Percentiles rank a stretch among this genome's conserved stretches.
phyloP scores from a whole-genome alignment of 2,113 vertebrate species.

The Perca flavescens region DNA sequence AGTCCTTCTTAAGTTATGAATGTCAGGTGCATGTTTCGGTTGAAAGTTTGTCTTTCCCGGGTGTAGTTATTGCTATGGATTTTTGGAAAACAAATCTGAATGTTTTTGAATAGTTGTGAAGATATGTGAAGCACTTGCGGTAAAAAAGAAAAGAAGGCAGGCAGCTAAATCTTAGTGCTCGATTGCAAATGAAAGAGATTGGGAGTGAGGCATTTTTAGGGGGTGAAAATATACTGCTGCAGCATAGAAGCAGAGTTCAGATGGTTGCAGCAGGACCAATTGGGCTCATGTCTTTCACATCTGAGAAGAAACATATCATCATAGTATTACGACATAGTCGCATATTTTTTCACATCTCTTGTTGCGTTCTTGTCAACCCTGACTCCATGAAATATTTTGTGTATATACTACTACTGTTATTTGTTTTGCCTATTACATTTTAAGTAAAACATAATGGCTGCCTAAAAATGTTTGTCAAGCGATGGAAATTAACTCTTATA shows the following conservation, averaged over 20 bases:
- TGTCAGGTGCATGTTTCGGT: not conserved
- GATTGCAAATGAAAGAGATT: slow-evolving; percentile 12
- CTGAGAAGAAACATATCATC: slow-evolving; percentile 15
- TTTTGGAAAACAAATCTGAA: slow-evolving; percentile 2
- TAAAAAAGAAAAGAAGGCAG: not conserved
- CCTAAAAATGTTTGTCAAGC: not conserved
- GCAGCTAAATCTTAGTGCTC: not conserved
- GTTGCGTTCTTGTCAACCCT: not conserved
- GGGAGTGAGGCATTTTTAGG: not conserved
- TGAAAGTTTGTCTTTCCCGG: not conserved
- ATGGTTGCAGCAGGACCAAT: not conserved
- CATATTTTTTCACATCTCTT: slow-evolving; percentile 11
- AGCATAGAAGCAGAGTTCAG: slow-evolving; percentile 12
- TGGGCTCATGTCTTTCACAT: slow-evolving; percentile 21
- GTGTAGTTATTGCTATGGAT: not conserved
- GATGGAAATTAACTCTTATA: not conserved
- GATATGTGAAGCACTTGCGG: not conserved
- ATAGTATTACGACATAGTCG: not conserved
- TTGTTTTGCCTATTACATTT: slow-evolving; percentile 13
- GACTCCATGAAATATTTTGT: not conserved
- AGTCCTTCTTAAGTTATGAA: not conserved
- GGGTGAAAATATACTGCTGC: slow-evolving; percentile 9
- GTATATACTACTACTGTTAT: not conserved
- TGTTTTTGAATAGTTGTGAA: slow-evolving; percentile 2
- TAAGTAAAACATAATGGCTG: slow-evolving; percentile 4